Evolutionary conservation across 2,888 invertebrate species (phyloP), one percentile per base, ranked within the genome.

Genomic region (Tetragonula carbonaria): DNA sequence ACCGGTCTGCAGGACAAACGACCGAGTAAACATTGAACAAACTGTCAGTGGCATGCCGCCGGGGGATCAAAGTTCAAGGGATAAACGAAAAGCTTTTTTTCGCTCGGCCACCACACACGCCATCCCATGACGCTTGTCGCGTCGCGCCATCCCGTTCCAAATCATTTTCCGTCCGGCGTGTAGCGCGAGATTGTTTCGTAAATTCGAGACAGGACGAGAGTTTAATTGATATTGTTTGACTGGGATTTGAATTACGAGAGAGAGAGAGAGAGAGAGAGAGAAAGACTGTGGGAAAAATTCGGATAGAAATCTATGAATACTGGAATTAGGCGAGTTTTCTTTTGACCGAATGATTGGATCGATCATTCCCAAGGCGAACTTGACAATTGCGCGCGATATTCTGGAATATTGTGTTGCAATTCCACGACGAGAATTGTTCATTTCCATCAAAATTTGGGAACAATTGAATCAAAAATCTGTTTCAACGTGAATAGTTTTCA

Each of bases 21-120:
- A 85, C 80, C 88, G 82, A 82, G 90, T 88, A 92, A 92, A 92
- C 91, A 92, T 88, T 90, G 87, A 82, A 90, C 88, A 89, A 91
- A 84, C 89, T 89, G 88, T 91, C 91, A 87, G 86, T 79, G 85
- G 87, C 90, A 91, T 86, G 86, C 89, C 88, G 82, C 87, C 45
- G 78, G 84, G 87, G 87, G 90, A 91, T 91, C 91, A 90, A 90
- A 91, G 91, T 91, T 91, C 89, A 82, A 85, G 87, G 86, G 84
- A 87, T 86, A 86, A 86, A 82, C 87, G 89, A 80, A 86, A 89
- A 85, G 86, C 79, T 83, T 86, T 88, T 28, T 88, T 85, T 74
- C 72, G 55, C 74, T 59, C 59, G 72, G 51, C 51, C 83, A 63
- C 70, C 57, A n/a, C 59, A 53, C 21, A 53, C 21, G 71, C 38